Evolutionary conservation across 1,140 invertebrate species (phyloP), one percentile per base, ranked within the genome.

Genomic region (Streblospio benedicti): DNA sequence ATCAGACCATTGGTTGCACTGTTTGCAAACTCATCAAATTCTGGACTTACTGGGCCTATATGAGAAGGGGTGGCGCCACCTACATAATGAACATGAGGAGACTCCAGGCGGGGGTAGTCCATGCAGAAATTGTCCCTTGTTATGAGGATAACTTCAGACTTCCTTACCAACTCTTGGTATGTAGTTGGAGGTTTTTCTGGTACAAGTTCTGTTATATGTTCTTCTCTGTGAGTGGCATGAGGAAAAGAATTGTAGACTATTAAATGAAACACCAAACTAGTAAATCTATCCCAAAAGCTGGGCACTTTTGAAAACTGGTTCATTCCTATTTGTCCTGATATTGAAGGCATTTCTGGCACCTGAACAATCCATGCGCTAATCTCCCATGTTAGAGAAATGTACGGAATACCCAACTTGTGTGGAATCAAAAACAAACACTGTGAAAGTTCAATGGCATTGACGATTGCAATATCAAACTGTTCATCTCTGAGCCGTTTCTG

Each of bases 271-370:
- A 18, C 4, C n/a, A 38, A 31, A 32, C 45, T 57, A 18, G 12
- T 28, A 18, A 61, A 14, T 27, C 41, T 50, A 9, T 49, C 53
- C 16, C 31, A 1, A 44, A 61, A 57, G 20, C 25, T n/a, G 25
- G 28, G 14, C 9, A 18, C 33, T 12, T 16, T 30, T 12, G 33
- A n/a, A n/a, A n/a, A n/a, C n/a, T n/a, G n/a, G n/a, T n/a, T n/a
- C n/a, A n/a, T n/a, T 20, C 53, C 53, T 14, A 44, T 30, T 20
- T 25, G 18, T 14, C 32, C 27, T 14, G 45, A 45, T 1, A 45
- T 25, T 25, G 59, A 55, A 14, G 59, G 52, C 12, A 55, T 35
- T 23, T 32, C 25, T n/a, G 59, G 59, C 5, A 56, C 31, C 1
- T 44, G 31, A 14, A 49, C 45, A 9, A 27, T n/a, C 51, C 51